phyloP scores from a whole-genome alignment of 2,797 vertebrate species.

The Holocentrus rufus region DNA sequence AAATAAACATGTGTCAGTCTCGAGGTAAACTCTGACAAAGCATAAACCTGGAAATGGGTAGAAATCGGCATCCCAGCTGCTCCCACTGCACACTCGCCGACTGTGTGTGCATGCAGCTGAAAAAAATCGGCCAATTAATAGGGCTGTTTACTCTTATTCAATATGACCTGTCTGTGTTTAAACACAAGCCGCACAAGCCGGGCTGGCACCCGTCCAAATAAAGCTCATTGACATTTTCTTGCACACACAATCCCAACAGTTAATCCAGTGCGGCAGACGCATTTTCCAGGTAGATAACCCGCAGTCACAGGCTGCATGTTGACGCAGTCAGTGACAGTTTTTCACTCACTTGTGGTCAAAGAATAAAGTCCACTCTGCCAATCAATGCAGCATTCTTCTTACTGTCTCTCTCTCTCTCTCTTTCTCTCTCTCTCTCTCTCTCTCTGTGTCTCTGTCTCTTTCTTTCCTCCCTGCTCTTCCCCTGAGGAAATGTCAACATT shows the following conservation, averaged over 20 bases:
- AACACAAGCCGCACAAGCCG: slow-evolving; percentile 41
- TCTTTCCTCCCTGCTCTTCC: slow-evolving; percentile 31
- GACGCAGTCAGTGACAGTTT: slow-evolving; percentile 47
- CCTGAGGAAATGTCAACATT: slow-evolving; percentile 73
- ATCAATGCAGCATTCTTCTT: slow-evolving; percentile 72
- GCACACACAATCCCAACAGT: slow-evolving; percentile 9
- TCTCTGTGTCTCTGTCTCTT: slow-evolving; percentile 30
- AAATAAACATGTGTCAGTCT: slow-evolving; percentile 60
- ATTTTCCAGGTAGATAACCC: slow-evolving; percentile 36
- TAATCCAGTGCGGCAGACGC: neutral
- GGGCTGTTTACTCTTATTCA: slow-evolving; percentile 35
- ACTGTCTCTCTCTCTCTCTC: slow-evolving; percentile 41
- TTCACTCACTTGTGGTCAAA: slow-evolving; percentile 58
- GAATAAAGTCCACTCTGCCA: slow-evolving; percentile 71
- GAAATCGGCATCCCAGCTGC: slow-evolving; percentile 44
- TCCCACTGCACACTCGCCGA: slow-evolving; percentile 31
- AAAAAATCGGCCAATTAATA: slow-evolving; percentile 39
- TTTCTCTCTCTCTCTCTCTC: slow-evolving; percentile 36
- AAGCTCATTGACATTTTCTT: slow-evolving; percentile 24
- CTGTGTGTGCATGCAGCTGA: slow-evolving; percentile 31
- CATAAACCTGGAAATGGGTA: slow-evolving; percentile 52
- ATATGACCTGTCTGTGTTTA: slow-evolving; percentile 44
- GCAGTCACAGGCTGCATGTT: slow-evolving; percentile 1
- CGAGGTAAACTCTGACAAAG: slow-evolving; percentile 65
- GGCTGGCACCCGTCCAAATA: neutral